These are phyloP conservation scores for Oostethus manadensis DNA, from an alignment of 2,113 vertebrate genomes.

Conservation along the genomic window DNA sequence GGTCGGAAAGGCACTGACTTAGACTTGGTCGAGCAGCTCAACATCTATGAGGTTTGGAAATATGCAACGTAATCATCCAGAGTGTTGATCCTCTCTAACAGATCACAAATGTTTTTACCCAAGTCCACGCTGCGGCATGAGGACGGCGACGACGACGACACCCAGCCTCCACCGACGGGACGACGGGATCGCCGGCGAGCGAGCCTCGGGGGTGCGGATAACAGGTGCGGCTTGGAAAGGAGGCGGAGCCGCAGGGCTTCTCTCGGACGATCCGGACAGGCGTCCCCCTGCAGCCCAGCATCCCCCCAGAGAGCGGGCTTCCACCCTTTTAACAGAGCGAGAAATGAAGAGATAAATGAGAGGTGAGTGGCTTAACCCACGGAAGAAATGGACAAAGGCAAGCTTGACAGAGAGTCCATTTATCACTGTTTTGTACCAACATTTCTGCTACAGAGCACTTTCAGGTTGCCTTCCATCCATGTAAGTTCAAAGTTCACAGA, in stretches of 20 bases:
- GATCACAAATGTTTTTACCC: neutral
- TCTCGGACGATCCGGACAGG: conserved; percentile 69
- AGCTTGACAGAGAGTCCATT: neutral
- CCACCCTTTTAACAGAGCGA: conserved; percentile 63
- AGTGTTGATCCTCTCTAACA: neutral
- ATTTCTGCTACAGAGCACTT: conserved; percentile 57
- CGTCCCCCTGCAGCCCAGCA: conserved; percentile 72
- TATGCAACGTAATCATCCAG: neutral
- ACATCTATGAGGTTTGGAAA: conserved; percentile 86
- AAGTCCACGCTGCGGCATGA: conserved; percentile 82
- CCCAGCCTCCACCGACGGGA: conserved; percentile 69
- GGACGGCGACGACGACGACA: conserved; percentile 82
- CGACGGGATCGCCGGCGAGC: conserved; percentile 76
- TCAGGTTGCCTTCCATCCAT: conserved; percentile 61
- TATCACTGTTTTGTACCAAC: neutral
- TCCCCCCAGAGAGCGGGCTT: conserved; percentile 59
- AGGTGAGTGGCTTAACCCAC: conserved; percentile 70
- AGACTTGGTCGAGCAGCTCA: conserved; percentile 90
- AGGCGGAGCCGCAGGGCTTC: conserved; percentile 89
- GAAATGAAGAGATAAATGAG: conserved; percentile 69
- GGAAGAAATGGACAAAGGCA: too few relatives aligned
- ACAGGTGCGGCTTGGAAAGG: conserved; percentile 76
- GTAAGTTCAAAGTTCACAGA: conserved; percentile 57
- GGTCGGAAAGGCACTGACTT: conserved; percentile 86
- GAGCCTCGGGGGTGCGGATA: conserved; percentile 68